A percentile compares a stretch with the other conserved stretches of the same genome.
Conservation (phyloP, 2,888 invertebrate genomes). For the Macrophya alboannulata region DNA sequence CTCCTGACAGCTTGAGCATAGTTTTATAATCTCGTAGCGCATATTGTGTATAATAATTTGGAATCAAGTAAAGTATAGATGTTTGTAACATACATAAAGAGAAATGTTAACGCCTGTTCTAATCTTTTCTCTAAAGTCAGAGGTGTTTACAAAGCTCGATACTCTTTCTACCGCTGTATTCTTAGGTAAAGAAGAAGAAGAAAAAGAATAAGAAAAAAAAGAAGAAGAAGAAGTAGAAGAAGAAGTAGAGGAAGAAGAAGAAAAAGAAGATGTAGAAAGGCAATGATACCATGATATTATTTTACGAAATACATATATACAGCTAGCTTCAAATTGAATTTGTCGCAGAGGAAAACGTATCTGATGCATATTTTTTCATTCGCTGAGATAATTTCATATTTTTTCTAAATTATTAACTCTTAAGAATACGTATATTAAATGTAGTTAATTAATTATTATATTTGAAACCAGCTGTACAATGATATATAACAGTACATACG, state of each 20-base stretch:
- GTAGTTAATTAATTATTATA: conserved; percentile 47
- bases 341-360: conserved; percentile 38
- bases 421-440: conserved; percentile 53
- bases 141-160: conserved; percentile 40
- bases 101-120: not conserved
- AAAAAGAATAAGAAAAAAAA: not conserved
- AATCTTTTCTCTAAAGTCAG: conserved; percentile 10
- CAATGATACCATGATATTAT: conserved; percentile 44
- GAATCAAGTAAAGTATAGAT: conserved; percentile 27
- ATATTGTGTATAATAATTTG: conserved; percentile 45
- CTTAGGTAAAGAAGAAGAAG: conserved; percentile 24
- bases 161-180: conserved; percentile 50
- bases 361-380: conserved; percentile 49
- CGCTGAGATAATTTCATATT: conserved; percentile 43
- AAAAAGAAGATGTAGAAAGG: not conserved
- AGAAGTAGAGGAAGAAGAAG: not conserved
- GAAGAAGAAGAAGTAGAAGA: not conserved
- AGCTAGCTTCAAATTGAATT: conserved; percentile 53
- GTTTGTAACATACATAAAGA: conserved; percentile 43
- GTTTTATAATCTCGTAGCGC: conserved; percentile 49
- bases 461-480: conserved; percentile 51
- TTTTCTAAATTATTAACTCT: conserved; percentile 50
- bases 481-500: conserved; percentile 21
- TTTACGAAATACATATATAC: conserved; percentile 51
- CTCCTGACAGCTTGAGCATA: conserved; percentile 52